Base-by-base conservation (phyloP, 2,113 vertebrate species). In the Hoplias malabaricus region DNA sequence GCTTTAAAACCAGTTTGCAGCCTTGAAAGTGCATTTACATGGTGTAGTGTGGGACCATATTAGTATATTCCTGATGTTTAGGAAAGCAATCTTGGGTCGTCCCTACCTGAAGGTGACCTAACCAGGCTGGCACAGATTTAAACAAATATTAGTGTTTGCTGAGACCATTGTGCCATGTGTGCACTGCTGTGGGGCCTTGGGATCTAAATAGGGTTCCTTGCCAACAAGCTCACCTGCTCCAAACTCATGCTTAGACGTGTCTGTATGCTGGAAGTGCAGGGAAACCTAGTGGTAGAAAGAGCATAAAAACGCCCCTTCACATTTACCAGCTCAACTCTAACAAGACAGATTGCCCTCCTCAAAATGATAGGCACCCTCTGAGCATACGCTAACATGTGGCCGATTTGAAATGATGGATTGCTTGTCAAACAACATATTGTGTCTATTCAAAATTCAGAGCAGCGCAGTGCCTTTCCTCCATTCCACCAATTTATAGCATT, bases 401-500 rank as follows among this genome's bases (percentile, higher is more conserved):
- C 42, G 33, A 69, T 70, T 56, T 70, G 12, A 33, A 63, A 46
- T 75, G 63, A 70, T 63, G 53, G 36, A 70, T 75, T 70, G 69
- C 27, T 42, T 33, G 46, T 76, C 57, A 48, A 69, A 36, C n/a
- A 38, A 27, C 69, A 38, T 76, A 57, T 36, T 65, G 67, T 21
- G 56, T 69, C 61, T 34, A 27, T 61, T 76, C 42, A 69, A 48
- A 53, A 77, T 59, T 59, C 48, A 57, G 16, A 12, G 13, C 34
- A 36, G 31, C 23, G 12, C 27, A 27, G 10, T 56, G 34, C 19
- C 29, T 36, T 50, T 59, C 25, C 13, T 66, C 33, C 69, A 73
- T 68, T 65, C 61, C 14, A 42, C 61, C 70, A 40, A 75, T 75
- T 79, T 75, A 82, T 23, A 31, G 36, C 25, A 13, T 67, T 73